Evolutionary conservation across 2,797 vertebrate genomes (phyloP).

Genomic region (Streptopelia turtur): DNA sequence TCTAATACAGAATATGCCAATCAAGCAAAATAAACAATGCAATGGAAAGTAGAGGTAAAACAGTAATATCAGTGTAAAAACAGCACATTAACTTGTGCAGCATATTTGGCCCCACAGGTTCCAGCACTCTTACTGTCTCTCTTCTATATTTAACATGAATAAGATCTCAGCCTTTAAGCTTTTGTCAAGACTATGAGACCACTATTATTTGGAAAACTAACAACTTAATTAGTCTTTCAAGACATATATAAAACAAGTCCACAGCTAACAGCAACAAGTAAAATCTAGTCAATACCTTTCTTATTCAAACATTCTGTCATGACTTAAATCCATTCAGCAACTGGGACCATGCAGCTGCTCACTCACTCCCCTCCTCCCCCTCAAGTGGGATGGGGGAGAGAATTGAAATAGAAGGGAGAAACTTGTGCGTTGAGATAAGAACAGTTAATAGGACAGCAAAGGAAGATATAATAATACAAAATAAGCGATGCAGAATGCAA

Average conservation of each 20-base stretch:
- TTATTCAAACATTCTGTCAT: not conserved
- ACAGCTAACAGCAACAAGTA: not conserved
- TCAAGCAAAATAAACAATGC: slow-evolving; percentile 6
- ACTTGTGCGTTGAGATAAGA: too few species aligned
- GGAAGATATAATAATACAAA: too few species aligned
- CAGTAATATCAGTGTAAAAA: not conserved
- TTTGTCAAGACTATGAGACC: not conserved
- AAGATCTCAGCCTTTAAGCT: not conserved
- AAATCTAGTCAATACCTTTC: not conserved
- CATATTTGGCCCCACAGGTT: not conserved
- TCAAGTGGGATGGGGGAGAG: too few species aligned
- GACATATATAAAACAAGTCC: not conserved
- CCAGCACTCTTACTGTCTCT: not conserved
- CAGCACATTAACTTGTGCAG: not conserved
- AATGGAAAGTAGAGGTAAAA: not conserved
- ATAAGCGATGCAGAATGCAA: too few species aligned
- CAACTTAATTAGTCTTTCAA: not conserved
- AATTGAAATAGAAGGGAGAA: too few species aligned
- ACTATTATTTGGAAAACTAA: not conserved
- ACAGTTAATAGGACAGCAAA: too few species aligned
- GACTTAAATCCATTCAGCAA: too few species aligned
- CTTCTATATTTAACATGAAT: not conserved
- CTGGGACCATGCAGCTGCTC: too few species aligned
- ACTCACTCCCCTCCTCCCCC: too few species aligned
- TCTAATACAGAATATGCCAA: not conserved